Evolutionary conservation across 1,140 invertebrate genomes (phyloP).

Genomic region (Aphaenogaster rudis): DNA sequence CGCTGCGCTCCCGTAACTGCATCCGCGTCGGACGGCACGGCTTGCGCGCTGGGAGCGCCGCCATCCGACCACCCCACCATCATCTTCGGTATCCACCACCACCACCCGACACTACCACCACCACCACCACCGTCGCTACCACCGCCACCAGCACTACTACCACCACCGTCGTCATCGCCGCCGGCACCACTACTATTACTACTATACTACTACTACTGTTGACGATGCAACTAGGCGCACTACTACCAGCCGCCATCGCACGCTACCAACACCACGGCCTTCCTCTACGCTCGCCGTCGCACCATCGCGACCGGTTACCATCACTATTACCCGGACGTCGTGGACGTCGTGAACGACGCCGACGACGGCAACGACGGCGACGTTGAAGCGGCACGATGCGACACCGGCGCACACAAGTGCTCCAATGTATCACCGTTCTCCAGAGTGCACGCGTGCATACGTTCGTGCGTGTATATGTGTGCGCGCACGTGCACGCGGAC

Average conservation of each 20-base stretch:
- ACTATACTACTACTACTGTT: constrained; percentile 62
- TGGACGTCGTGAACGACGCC: constrained; percentile 18
- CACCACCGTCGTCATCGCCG: constrained; percentile 66
- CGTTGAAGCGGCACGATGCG: constrained; percentile 31
- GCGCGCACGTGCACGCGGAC: constrained; percentile 19
- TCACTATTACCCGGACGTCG: constrained; percentile 51
- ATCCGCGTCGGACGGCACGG: constrained; percentile 84
- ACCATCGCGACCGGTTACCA: constrained; percentile 64
- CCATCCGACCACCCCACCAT: constrained; percentile 82
- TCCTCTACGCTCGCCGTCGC: constrained; percentile 60
- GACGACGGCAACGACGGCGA: constrained; percentile 38
- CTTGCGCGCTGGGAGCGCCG: constrained; percentile 85
- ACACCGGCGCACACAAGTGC: constrained; percentile 39
- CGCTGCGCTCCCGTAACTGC: constrained; percentile 88
- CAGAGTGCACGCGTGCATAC: constrained; percentile 7
- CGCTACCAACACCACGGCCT: constrained; percentile 56
- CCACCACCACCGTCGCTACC: constrained; percentile 58
- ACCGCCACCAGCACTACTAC: constrained; percentile 52
- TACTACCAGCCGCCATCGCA: constrained; percentile 35
- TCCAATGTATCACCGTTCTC: constrained; percentile 45
- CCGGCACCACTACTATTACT: constrained; percentile 47
- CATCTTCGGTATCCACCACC: constrained; percentile 57
- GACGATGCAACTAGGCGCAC: constrained; percentile 43
- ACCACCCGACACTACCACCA: constrained; percentile 60
- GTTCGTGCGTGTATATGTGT: background rate